A percentile compares a stretch with the other conserved stretches of the same genome.
These are phyloP conservation scores for Nannospalax galili DNA, from an alignment of 2,113 vertebrate genomes.

Conservation along the genomic window DNA sequence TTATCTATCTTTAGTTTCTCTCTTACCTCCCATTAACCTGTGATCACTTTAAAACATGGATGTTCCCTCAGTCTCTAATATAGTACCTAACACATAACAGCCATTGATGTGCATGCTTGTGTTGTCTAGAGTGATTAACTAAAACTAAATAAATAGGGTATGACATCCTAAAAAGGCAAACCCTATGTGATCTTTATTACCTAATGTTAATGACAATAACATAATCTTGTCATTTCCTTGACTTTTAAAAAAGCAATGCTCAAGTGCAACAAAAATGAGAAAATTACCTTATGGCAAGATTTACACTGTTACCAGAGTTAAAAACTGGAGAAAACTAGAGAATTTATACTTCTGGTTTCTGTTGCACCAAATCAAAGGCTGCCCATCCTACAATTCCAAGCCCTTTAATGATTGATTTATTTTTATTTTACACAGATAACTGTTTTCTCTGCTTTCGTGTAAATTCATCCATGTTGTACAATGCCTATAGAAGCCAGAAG, in stretches of 20 bases:
- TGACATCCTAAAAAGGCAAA: neutral
- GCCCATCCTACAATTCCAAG: neutral
- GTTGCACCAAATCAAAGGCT: neutral
- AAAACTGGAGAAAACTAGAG: neutral
- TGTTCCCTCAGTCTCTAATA: neutral
- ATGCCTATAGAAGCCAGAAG: too few relatives aligned
- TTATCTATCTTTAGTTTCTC: neutral
- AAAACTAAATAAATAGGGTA: neutral
- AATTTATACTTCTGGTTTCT: neutral
- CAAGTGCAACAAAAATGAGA: neutral
- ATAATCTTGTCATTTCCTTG: neutral
- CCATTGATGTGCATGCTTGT: neutral
- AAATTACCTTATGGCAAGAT: neutral
- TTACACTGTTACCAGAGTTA: neutral
- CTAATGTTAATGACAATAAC: neutral
- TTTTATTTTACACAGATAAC: too few relatives aligned
- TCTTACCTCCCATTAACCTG: conserved; percentile 5
- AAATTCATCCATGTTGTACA: too few relatives aligned
- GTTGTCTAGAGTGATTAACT: neutral
- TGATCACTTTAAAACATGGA: neutral
- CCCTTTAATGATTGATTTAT: neutral
- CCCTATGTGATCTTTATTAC: neutral
- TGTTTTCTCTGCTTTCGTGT: too few relatives aligned
- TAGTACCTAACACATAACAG: neutral
- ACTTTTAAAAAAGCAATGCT: neutral